Evolutionary conservation across 2,797 vertebrate species (phyloP), one percentile per base, ranked within the genome.

Genomic region (Spea hammondii): DNA sequence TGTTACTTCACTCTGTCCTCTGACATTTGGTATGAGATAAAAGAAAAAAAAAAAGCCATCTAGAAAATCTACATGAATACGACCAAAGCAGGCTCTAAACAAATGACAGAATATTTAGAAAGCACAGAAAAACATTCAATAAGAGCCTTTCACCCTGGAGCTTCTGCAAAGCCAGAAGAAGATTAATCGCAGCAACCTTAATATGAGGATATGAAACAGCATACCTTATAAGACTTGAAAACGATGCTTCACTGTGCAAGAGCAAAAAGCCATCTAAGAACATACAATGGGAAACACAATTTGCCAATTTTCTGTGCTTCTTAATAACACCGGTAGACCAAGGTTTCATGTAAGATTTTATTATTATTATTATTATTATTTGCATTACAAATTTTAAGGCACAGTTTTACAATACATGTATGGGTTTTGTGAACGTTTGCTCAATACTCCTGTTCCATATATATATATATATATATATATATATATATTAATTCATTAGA

Each of bases 41-140:
- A 32, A 32, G 14, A 80, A 0, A 4, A 85, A 80, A 0, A 4
- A 85, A 83, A 73, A 77, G 67, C 50, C 79, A 60, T 47, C 17
- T 74, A 82, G 65, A 75, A 83, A 78, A 76, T 62, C 78, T 83
- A 83, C 68, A 79, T 78, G 66, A 47, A 55, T 73, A 79, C 84
- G 76, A 79, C 78, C 50, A 79, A 72, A 83, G 82, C 57, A 72
- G 78, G 70, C 76, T 75, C 70, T 79, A 82, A 84, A 70, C 69
- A 84, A 86, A 69, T 55, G 59, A 78, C 72, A 79, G 74, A 76
- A 82, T 45, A 13, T 54, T 80, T 82, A 75, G 70, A 68, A 80
- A 84, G 85, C 84, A 84, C 77, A 82, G 57, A 84, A 69, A 75
- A 82, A 77, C 55, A 76, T 85, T 83, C 80, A 83, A 59, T 60